phyloP scores from a whole-genome alignment of 2,113 vertebrate genomes.

The Triplophysa tibetana region DNA sequence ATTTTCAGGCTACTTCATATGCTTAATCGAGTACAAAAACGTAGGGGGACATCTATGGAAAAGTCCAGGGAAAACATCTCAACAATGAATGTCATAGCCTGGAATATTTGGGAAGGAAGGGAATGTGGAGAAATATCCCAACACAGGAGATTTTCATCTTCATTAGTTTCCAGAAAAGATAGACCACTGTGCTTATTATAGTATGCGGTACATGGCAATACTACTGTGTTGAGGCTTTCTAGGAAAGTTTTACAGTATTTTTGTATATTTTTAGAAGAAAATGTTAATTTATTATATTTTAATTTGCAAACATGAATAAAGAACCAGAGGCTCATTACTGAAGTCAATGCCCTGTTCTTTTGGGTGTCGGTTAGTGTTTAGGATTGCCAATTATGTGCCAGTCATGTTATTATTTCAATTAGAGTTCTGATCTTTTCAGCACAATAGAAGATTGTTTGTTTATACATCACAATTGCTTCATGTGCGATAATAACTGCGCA shows the following conservation, averaged over 20 bases:
- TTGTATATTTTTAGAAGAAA: conserved; percentile 89
- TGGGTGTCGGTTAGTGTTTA: background rate
- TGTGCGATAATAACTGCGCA: too few relatives aligned
- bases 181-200: conserved; percentile 87
- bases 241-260: conserved; percentile 94
- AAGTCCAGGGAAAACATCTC: background rate
- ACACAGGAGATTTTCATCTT: conserved; percentile 36
- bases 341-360: conserved; percentile 19
- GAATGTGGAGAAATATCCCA: conserved; percentile 41
- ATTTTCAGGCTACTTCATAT: conserved; percentile 19
- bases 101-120: conserved; percentile 51
- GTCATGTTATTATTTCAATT: background rate
- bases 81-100: conserved; percentile 3
- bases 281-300: conserved; percentile 96
- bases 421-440: background rate
- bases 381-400: background rate
- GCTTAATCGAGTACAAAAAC: conserved; percentile 21
- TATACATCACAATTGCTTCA: background rate
- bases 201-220: conserved; percentile 88
- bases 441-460: background rate
- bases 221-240: conserved; percentile 92
- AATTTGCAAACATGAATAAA: conserved; percentile 94
- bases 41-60: background rate
- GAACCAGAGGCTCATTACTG: conserved; percentile 52
- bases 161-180: conserved; percentile 64